Conservation (phyloP, 2,113 vertebrate genomes). For the Xerus inauris region DNA sequence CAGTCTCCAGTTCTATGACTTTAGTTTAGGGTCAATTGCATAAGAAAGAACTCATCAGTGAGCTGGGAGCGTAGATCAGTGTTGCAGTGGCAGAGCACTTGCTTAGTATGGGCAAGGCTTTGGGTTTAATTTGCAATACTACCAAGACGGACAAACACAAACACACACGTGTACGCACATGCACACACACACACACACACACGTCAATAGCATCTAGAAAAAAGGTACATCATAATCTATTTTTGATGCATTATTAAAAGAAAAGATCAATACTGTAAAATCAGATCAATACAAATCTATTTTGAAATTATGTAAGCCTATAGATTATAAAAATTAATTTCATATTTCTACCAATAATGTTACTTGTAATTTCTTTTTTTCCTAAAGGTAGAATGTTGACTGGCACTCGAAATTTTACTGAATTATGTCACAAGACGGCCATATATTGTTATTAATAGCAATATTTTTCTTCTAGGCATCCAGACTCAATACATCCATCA, state of each 20-base stretch:
- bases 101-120: neutral
- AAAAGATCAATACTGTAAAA: neutral
- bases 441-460: neutral
- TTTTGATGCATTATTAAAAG: neutral
- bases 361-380: neutral
- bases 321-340: neutral
- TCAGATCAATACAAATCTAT: neutral
- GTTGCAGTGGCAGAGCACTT: neutral
- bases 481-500: neutral
- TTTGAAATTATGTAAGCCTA: neutral
- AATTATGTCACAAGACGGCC: neutral
- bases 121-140: neutral
- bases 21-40: neutral
- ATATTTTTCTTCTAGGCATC: neutral
- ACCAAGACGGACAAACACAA: neutral
- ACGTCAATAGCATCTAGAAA: neutral
- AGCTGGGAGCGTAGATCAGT: neutral
- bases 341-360: neutral
- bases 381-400: neutral
- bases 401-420: neutral
- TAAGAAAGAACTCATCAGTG: neutral
- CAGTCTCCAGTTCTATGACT: fast-evolving
- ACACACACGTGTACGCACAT: too few relatives aligned
- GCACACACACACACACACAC: too few relatives aligned
- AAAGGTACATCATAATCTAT: neutral